These are phyloP conservation scores for Synanthedon myopaeformis DNA, from an alignment of 2,888 invertebrate species.

Conservation along the genomic window DNA sequence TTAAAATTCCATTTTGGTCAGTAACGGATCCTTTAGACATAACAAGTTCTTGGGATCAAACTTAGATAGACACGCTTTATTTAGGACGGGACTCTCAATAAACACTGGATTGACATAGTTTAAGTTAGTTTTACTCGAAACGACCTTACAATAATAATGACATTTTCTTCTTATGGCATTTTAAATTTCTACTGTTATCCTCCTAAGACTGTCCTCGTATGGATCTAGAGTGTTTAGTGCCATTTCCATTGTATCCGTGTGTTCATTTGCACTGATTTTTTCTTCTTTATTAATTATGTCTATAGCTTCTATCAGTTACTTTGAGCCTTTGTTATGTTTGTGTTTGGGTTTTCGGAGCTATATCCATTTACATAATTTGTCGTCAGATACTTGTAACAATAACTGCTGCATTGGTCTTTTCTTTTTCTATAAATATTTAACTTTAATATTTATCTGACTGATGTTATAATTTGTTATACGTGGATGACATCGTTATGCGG, in stretches of 20 bases:
- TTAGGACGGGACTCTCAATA: conserved; percentile 9
- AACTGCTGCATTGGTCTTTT: no score
- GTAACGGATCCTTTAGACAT: conserved; percentile 16
- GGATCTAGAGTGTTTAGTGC: conserved; percentile 22
- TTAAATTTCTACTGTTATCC: conserved; percentile 29
- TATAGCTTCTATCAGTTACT: conserved; percentile 28
- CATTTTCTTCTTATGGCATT: conserved; percentile 20
- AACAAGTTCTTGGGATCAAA: conserved; percentile 59
- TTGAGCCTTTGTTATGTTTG: conserved; percentile 39
- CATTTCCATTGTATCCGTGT: conserved; percentile 26
- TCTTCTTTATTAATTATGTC: conserved; percentile 16
- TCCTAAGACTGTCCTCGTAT: conserved; percentile 39
- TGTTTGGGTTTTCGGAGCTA: conserved; percentile 35
- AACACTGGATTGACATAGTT: conserved; percentile 24
- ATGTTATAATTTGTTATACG: neutral
- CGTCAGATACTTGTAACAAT: neutral
- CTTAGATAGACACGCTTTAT: conserved; percentile 15
- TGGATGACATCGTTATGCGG: conserved; percentile 11
- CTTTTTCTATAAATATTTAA: no score
- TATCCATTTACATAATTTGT: conserved; percentile 25
- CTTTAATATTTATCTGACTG: no score
- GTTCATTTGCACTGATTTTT: conserved; percentile 20
- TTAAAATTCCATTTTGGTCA: neutral
- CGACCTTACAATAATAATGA: neutral
- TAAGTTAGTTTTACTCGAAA: neutral